Percentiles rank a stretch among this genome's conserved stretches.
phyloP scores from a whole-genome alignment of 2,888 invertebrate genomes.

The Tholera decimalis region DNA sequence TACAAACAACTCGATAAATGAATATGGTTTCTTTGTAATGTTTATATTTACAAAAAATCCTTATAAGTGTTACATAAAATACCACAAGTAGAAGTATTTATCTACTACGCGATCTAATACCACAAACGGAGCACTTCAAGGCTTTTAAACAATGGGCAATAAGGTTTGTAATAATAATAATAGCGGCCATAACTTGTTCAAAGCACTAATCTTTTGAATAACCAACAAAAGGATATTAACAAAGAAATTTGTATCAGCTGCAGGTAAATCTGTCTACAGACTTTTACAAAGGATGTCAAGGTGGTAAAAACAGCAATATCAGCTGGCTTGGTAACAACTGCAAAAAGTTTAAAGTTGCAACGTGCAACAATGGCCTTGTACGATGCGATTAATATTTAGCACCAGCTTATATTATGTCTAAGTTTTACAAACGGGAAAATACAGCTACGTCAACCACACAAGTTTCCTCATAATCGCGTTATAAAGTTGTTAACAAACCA shows the following conservation, averaged over 20 bases:
- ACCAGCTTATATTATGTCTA: slow-evolving; percentile 16
- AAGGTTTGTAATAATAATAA: slow-evolving; percentile 20
- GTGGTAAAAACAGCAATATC: slow-evolving; percentile 26
- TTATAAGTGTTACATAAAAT: neutral
- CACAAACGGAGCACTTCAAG: slow-evolving; percentile 19
- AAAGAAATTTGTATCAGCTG: slow-evolving; percentile 25
- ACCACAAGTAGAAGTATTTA: slow-evolving; percentile 12
- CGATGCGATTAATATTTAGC: slow-evolving; percentile 12
- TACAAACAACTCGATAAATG: neutral
- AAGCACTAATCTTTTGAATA: slow-evolving; percentile 9
- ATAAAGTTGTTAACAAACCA: slow-evolving; percentile 27
- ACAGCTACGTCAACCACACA: slow-evolving; percentile 35
- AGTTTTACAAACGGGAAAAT: slow-evolving; percentile 46
- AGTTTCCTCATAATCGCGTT: slow-evolving; percentile 44
- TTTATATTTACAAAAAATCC: neutral
- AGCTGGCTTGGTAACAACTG: slow-evolving; percentile 28
- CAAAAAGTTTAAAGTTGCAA: slow-evolving; percentile 18
- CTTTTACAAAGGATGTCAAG: slow-evolving; percentile 5
- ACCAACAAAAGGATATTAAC: slow-evolving; percentile 14
- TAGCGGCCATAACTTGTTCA: slow-evolving; percentile 15
- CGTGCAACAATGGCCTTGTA: slow-evolving; percentile 23
- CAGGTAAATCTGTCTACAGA: slow-evolving; percentile 18
- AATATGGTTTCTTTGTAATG: no score
- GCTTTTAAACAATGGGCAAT: slow-evolving; percentile 9
- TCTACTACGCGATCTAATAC: slow-evolving; percentile 13